phyloP scores from a whole-genome alignment of 2,888 invertebrate genomes.

The Agrilus mali region DNA sequence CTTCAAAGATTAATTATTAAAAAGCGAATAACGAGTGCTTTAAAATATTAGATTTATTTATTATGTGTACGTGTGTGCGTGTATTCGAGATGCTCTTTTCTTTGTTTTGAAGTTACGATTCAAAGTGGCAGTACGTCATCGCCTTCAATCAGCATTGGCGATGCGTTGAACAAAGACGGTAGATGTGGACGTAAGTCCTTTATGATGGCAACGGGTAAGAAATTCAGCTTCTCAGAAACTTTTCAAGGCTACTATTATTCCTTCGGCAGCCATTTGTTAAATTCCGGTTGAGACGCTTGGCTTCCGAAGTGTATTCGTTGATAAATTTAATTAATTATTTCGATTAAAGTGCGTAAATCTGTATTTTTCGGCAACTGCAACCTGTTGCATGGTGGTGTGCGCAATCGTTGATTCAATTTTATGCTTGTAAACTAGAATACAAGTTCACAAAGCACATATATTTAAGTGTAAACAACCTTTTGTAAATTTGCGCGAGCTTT shows the following conservation, averaged over 20 bases:
- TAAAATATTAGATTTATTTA: too few species aligned
- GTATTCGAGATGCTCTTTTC: too few species aligned
- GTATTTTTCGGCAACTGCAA: constrained; percentile 8
- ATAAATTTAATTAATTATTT: neutral
- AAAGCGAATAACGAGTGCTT: too few species aligned
- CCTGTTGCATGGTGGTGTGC: constrained; percentile 13
- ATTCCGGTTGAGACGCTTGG: constrained; percentile 28
- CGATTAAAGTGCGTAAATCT: neutral
- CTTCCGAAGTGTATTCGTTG: constrained; percentile 11
- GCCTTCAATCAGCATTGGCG: too few species aligned
- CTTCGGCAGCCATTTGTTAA: constrained; percentile 34
- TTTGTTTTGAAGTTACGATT: too few species aligned
- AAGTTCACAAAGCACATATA: constrained; percentile 11
- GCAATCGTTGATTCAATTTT: neutral
- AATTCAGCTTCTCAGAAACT: constrained; percentile 32
- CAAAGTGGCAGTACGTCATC: too few species aligned
- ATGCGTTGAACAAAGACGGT: constrained; percentile 15
- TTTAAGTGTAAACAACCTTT: constrained; percentile 29
- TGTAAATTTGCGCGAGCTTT: constrained; percentile 8
- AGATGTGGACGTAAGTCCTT: neutral
- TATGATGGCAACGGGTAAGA: constrained; percentile 6
- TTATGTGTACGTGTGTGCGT: too few species aligned
- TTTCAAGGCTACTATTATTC: constrained; percentile 32
- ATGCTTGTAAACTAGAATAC: too few species aligned
- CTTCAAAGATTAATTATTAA: too few species aligned